Evolutionary conservation across 2,113 vertebrate species (phyloP).

Genomic region (Agelaius tricolor): DNA sequence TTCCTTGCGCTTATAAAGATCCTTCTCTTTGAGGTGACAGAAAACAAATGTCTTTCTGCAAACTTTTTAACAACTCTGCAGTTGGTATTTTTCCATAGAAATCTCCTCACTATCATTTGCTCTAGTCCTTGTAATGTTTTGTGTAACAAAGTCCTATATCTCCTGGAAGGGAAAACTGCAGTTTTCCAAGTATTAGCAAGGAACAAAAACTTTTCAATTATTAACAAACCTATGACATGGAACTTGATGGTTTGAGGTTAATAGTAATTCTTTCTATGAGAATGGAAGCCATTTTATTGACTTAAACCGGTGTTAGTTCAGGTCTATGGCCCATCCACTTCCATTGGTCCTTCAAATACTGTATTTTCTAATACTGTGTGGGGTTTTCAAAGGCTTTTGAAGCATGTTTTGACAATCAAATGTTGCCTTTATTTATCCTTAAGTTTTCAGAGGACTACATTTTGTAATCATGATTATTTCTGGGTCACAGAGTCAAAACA

Average conservation of each 20-base stretch:
- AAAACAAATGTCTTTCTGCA: neutral
- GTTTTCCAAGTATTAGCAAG: neutral
- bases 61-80: neutral
- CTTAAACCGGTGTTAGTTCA: neutral
- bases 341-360: neutral
- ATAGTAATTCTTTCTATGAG: neutral
- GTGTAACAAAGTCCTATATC: neutral
- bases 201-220: neutral
- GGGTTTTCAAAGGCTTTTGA: conserved; percentile 25
- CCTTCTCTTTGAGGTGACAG: neutral
- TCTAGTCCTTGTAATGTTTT: neutral
- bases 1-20: neutral
- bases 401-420: conserved; percentile 23
- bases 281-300: neutral
- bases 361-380: neutral
- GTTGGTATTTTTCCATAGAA: neutral
- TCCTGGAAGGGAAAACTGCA: neutral
- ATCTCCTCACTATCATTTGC: neutral
- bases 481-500: conserved; percentile 24
- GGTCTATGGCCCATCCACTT: neutral
- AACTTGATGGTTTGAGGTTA: neutral
- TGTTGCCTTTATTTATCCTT: conserved; percentile 53
- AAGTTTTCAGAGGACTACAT: neutral
- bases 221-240: neutral
- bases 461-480: neutral